phyloP scores from a whole-genome alignment of 2,888 invertebrate genomes.

The Horisme vitalbata region DNA sequence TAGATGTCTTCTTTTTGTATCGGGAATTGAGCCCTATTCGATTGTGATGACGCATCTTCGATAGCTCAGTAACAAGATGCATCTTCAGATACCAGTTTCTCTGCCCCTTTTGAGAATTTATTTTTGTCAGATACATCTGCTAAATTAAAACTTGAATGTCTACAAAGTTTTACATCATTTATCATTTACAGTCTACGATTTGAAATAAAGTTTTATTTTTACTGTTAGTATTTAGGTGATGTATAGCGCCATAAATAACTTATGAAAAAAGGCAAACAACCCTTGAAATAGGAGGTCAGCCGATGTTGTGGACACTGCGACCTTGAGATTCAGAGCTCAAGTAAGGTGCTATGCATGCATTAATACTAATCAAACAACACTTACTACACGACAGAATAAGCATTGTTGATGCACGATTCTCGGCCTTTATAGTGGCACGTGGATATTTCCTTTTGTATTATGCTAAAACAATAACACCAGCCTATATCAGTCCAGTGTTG shows the following conservation, averaged over 20 bases:
- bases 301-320: slow-evolving; percentile 4
- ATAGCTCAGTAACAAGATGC: slow-evolving; percentile 10
- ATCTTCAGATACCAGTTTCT: slow-evolving; percentile 3
- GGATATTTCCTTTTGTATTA: neutral
- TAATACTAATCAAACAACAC: slow-evolving; percentile 11
- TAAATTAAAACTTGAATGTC: no score
- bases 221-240: no score
- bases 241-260: slow-evolving; percentile 1
- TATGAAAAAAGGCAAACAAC: slow-evolving; percentile 1
- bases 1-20: slow-evolving; percentile 8
- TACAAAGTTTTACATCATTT: no score
- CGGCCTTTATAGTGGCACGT: slow-evolving; percentile 1
- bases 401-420: neutral
- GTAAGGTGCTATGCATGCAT: slow-evolving; percentile 8
- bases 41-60: slow-evolving; percentile 5
- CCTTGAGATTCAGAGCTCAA: slow-evolving; percentile 15
- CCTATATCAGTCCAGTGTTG: no score
- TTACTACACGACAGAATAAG: neutral
- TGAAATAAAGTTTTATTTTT: no score
- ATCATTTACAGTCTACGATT: no score
- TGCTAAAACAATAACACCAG: no score
- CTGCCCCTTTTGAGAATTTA: no score
- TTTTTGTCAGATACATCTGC: no score
- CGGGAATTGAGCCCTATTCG: neutral
- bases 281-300: neutral